Conservation (phyloP, 2,797 vertebrate genomes). For the Lepilemur ruficaudatus region DNA sequence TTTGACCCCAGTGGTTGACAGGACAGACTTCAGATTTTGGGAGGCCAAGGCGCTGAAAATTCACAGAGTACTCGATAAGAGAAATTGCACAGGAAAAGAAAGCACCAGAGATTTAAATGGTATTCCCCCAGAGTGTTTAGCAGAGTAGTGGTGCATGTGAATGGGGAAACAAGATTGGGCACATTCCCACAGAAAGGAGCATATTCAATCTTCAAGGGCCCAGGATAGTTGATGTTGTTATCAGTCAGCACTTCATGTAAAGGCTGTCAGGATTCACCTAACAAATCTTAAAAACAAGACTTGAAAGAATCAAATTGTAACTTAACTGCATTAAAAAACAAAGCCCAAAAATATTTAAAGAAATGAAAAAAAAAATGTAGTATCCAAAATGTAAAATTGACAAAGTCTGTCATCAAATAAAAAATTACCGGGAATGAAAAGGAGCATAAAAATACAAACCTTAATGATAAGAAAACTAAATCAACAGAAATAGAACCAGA, state of each 20-base stretch:
- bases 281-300: not conserved
- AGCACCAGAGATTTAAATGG: not conserved
- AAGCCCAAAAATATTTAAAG: not conserved
- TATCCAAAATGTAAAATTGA: not conserved
- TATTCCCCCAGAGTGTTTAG: not conserved
- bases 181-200: not conserved
- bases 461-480: not conserved
- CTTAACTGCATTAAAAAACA: not conserved
- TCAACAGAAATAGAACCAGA: not conserved
- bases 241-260: not conserved
- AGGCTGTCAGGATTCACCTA: not conserved
- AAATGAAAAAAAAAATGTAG: not conserved
- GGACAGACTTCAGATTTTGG: not conserved
- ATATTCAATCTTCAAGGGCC: not conserved
- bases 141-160: not conserved
- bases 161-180: not conserved
- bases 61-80: not conserved
- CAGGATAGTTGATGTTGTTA: not conserved
- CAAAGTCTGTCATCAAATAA: not conserved
- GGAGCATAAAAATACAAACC: not conserved
- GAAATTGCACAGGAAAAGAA: not conserved
- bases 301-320: not conserved
- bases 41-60: not conserved
- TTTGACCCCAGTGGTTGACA: not conserved
- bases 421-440: not conserved